Conservation (phyloP, 2,888 invertebrate genomes). For the Leptinotarsa peninsularis region DNA sequence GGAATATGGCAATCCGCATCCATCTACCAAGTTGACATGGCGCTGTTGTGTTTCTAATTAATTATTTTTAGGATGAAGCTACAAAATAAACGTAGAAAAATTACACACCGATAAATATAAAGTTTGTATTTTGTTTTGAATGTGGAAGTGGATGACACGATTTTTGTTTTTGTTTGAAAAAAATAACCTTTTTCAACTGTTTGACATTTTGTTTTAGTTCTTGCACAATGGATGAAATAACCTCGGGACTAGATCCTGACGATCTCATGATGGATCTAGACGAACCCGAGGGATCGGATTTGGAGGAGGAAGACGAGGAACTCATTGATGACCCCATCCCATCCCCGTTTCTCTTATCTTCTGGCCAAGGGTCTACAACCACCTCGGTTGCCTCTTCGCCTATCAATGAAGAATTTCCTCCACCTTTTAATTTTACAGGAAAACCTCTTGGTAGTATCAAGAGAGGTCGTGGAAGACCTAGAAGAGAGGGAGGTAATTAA, state of each 20-base stretch:
- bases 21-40: slow-evolving; percentile 49
- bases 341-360: slow-evolving; percentile 66
- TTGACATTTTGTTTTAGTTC: slow-evolving; percentile 42
- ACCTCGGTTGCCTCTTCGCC: slow-evolving; percentile 74
- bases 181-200: not conserved
- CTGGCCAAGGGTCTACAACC: slow-evolving; percentile 74
- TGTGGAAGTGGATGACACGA: not conserved
- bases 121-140: slow-evolving; percentile 12
- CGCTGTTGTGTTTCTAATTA: slow-evolving; percentile 51
- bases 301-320: slow-evolving; percentile 78
- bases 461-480: slow-evolving; percentile 83
- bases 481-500: slow-evolving; percentile 75
- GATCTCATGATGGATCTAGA: slow-evolving; percentile 77
- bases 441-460: slow-evolving; percentile 75
- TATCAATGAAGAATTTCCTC: slow-evolving; percentile 72
- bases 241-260: slow-evolving; percentile 66
- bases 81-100: slow-evolving; percentile 22
- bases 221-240: slow-evolving; percentile 63
- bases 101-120: slow-evolving; percentile 11
- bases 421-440: slow-evolving; percentile 72
- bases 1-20: slow-evolving; percentile 12
- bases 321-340: slow-evolving; percentile 69
- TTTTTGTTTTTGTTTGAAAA: slow-evolving; percentile 8
- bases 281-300: slow-evolving; percentile 80
- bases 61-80: slow-evolving; percentile 28